Base-by-base conservation (phyloP, 53 echinoderm and acorn worm species). In the Mesocentrotus franciscanus region DNA sequence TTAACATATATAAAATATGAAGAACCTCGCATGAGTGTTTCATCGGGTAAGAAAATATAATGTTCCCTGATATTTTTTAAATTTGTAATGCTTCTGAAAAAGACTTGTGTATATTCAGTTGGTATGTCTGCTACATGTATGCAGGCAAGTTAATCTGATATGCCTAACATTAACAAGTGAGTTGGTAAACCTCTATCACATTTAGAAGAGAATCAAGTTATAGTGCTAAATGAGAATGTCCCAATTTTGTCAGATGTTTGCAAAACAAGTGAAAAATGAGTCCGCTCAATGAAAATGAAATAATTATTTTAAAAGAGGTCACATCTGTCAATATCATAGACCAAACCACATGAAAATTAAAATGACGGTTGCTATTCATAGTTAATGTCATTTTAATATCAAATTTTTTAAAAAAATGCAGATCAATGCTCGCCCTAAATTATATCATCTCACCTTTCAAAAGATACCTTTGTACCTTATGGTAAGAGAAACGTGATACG, bases 391-490 rank as follows among this genome's bases (percentile, higher is more conserved):
- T 81, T 81, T 81, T 18, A 9, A 81, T 42, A 81, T 39, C 20
- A 1, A n/a, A n/a, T n/a, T n/a, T n/a, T n/a, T n/a, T n/a, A 33
- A 22, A 20, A 81, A 81, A 81, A 81, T 0, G 42, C 33, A 33
- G 81, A 81, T 81, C 42, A 81, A 20, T 39, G 29, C 81, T 81
- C 36, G 81, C 42, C 33, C 81, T 36, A 36, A 81, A 81, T 42
- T 36, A 81, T 81, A 81, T 81, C 81, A 81, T 81, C 81, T 36
- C 81, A 81, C 81, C 81, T 81, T 81, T 36, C 81, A 36, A 33
- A 81, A 81, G 36, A 18, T 81, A 20, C 36, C 42, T 42, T 81
- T 81, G 9, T 81, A 20, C 22, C 81, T n/a, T n/a, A n/a, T 81
- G 74, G 81, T 18, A 39, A 36, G 16, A 81, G 81, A 81, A 33